A percentile compares a stretch with the other conserved stretches of the same genome.
These are phyloP conservation scores for Spheniscus mendiculus DNA, from an alignment of 2,113 vertebrate species.

Conservation along the genomic window DNA sequence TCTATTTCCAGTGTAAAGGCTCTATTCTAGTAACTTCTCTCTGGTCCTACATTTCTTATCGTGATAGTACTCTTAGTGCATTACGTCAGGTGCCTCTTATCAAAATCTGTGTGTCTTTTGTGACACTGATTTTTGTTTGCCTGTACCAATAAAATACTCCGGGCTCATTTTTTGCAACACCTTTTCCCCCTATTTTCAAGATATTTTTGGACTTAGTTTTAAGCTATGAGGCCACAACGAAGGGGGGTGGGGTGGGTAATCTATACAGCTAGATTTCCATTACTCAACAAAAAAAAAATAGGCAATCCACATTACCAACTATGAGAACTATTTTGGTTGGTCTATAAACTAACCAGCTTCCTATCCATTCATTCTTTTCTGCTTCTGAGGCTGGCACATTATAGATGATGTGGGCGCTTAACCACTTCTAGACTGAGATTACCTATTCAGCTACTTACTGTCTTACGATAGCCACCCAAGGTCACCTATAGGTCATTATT, in stretches of 20 bases:
- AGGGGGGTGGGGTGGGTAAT: not conserved
- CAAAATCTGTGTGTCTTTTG: not conserved
- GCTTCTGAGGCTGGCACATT: not conserved
- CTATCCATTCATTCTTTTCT: not conserved
- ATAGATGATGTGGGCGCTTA: not conserved
- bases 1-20: not conserved
- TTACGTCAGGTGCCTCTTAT: not conserved
- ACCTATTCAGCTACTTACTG: not conserved
- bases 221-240: not conserved
- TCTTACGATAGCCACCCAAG: not conserved
- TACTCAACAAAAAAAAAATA: not conserved
- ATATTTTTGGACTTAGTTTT: not conserved
- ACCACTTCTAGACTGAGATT: not conserved
- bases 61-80: not conserved
- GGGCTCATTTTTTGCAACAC: not conserved
- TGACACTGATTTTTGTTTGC: not conserved
- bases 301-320: not conserved
- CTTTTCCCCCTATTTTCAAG: not conserved
- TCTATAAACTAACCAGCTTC: not conserved
- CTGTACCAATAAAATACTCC: not conserved
- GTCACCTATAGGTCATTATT: not conserved
- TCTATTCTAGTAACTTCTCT: not conserved
- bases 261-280: not conserved
- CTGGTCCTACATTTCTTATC: not conserved
- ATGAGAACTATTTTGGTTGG: not conserved